phyloP scores from a whole-genome alignment of 2,113 vertebrate species.

The Catagonus wagneri region DNA sequence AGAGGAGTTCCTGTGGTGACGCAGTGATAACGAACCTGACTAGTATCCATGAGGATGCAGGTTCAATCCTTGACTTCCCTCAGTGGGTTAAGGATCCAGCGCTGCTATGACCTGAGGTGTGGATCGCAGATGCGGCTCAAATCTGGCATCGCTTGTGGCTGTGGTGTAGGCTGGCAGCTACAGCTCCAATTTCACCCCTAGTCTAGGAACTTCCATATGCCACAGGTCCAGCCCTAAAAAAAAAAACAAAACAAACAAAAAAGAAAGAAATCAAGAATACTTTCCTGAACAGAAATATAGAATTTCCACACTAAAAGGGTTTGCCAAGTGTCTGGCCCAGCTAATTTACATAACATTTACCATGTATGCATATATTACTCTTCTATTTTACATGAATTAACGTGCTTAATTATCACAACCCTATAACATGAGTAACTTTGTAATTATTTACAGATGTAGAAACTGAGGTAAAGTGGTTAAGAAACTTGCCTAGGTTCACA shows the following conservation, averaged over 20 bases:
- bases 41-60: too few species aligned
- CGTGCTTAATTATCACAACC: background rate
- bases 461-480: background rate
- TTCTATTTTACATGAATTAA: background rate
- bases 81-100: too few species aligned
- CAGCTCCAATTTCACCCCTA: too few species aligned
- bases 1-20: background rate
- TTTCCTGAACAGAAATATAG: background rate
- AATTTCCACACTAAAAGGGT: background rate
- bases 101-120: too few species aligned
- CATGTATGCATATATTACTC: background rate
- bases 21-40: too few species aligned
- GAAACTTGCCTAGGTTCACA: background rate
- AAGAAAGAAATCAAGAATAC: background rate
- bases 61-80: too few species aligned
- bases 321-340: background rate
- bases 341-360: background rate
- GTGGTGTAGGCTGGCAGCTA: too few species aligned
- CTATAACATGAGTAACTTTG: background rate
- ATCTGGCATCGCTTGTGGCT: too few species aligned
- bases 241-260: background rate
- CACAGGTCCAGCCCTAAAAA: too few species aligned
- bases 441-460: constrained; percentile 20
- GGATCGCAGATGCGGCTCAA: too few species aligned
- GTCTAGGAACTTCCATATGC: too few species aligned